phyloP scores from a whole-genome alignment of 2,113 vertebrate genomes.

The Cynocephalus volans region DNA sequence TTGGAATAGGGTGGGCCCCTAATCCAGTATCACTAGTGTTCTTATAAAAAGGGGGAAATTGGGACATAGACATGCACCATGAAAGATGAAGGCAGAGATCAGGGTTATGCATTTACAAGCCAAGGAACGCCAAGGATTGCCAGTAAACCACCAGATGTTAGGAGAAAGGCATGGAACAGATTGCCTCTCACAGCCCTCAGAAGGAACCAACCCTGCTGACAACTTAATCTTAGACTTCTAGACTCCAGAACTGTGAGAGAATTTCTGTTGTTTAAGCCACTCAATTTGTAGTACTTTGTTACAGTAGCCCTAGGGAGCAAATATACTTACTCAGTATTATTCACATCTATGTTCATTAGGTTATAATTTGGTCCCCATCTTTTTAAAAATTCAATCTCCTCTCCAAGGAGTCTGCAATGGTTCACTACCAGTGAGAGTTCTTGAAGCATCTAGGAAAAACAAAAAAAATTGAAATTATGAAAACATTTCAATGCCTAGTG shows the following conservation, averaged over 20 bases:
- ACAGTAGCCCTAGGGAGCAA: conserved; percentile 8
- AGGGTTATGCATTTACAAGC: conserved; percentile 43
- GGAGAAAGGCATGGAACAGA: background rate
- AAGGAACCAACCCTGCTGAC: background rate
- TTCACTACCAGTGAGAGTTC: conserved; percentile 89
- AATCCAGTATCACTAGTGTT: conserved; percentile 19
- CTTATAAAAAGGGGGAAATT: conserved; percentile 40
- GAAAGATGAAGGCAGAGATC: conserved; percentile 48
- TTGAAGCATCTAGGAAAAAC: conserved; percentile 87
- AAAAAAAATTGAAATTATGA: conserved; percentile 57
- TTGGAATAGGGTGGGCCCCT: background rate
- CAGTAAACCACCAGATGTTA: background rate
- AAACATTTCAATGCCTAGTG: conserved; percentile 64
- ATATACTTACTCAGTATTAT: conserved; percentile 88
- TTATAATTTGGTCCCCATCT: conserved; percentile 91
- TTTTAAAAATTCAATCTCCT: conserved; percentile 90
- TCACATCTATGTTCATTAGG: conserved; percentile 86
- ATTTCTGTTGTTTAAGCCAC: conserved; percentile 18
- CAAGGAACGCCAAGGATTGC: background rate
- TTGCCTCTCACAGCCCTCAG: background rate
- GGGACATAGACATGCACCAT: background rate
- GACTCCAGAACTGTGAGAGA: conserved; percentile 29
- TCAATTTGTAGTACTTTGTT: background rate
- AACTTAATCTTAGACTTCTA: background rate
- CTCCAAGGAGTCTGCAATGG: conserved; percentile 88